A percentile compares a stretch with the other conserved stretches of the same genome.
phyloP scores from a whole-genome alignment of 2,113 vertebrate genomes.

The Bufo bufo region DNA sequence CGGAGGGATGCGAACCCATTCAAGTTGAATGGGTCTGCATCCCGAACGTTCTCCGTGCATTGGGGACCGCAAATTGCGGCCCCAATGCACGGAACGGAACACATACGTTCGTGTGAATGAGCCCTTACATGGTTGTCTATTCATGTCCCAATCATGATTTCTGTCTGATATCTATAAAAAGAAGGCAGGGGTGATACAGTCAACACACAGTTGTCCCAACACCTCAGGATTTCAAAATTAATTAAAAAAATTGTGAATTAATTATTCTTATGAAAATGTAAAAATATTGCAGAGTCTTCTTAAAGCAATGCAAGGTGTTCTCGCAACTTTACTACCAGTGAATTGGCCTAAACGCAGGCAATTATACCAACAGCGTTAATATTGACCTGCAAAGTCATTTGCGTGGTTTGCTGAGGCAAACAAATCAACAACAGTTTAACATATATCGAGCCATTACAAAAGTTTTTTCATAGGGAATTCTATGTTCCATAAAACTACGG shows the following conservation, averaged over 20 bases:
- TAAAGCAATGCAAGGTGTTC: neutral
- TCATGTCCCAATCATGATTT: neutral
- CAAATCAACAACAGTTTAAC: neutral
- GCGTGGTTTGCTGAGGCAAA: neutral
- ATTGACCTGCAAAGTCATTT: constrained; percentile 24
- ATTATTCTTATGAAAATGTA: neutral
- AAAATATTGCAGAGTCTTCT: neutral
- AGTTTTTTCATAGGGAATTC: neutral
- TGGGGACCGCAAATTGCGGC: no score
- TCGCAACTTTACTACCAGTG: neutral
- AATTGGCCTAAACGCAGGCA: neutral
- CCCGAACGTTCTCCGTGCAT: no score
- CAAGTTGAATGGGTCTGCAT: no score
- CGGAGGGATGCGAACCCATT: no score
- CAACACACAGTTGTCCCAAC: neutral
- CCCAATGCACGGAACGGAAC: no score
- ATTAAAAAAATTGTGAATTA: neutral
- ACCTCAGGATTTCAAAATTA: neutral
- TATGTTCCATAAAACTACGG: neutral
- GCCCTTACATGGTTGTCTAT: neutral
- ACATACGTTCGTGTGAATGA: no score
- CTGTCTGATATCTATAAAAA: neutral
- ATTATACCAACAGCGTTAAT: neutral
- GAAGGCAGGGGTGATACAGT: neutral
- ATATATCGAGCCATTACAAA: neutral